Evolutionary conservation across 2,888 invertebrate genomes (phyloP).

Genomic region (Tipula confusa): DNA sequence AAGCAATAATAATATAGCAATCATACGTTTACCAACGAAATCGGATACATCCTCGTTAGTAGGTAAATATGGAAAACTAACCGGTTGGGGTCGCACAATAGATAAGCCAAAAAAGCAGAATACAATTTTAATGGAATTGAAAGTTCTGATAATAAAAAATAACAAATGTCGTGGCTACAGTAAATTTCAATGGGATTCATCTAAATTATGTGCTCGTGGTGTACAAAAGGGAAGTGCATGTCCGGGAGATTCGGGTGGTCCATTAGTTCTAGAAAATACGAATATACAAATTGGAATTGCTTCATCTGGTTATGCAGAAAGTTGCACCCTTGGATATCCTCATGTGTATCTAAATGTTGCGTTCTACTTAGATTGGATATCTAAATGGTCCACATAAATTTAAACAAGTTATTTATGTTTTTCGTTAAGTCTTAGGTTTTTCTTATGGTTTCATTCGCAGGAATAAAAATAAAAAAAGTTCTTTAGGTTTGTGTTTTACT

Average conservation of each 20-base stretch:
- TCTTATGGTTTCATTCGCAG: too few relatives aligned
- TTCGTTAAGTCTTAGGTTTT: too few relatives aligned
- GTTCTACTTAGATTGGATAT: not conserved
- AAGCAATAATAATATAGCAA: not conserved
- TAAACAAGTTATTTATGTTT: too few relatives aligned
- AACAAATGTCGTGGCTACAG: not conserved
- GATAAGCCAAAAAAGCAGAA: not conserved
- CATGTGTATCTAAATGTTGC: not conserved
- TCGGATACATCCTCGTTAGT: not conserved
- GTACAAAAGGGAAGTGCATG: not conserved
- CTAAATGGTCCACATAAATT: too few relatives aligned
- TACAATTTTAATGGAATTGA: not conserved
- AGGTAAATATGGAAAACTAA: not conserved
- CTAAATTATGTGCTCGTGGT: not conserved
- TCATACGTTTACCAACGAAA: not conserved
- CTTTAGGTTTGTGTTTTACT: too few relatives aligned
- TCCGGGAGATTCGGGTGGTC: not conserved
- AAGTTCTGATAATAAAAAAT: not conserved
- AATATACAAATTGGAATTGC: not conserved
- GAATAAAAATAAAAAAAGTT: too few relatives aligned
- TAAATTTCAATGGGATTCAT: not conserved
- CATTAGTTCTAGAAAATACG: not conserved
- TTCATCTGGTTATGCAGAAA: not conserved
- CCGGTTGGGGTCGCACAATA: not conserved
- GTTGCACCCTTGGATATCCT: not conserved